phyloP scores from a whole-genome alignment of 2,888 invertebrate species.

The Epicampocera succincta region DNA sequence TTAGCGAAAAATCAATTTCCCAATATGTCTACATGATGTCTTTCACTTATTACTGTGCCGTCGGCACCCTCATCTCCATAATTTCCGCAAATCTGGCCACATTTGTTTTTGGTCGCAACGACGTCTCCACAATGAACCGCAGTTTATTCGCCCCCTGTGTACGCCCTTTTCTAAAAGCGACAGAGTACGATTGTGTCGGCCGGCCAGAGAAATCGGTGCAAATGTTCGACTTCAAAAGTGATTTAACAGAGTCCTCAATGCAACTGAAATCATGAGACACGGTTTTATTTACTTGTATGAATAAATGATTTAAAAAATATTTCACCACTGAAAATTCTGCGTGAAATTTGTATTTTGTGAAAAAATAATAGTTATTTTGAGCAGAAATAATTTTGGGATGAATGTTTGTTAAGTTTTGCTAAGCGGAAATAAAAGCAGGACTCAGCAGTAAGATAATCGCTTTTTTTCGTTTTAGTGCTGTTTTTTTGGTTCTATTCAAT shows the following conservation, averaged over 20 bases:
- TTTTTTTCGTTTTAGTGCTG: no score
- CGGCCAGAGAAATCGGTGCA: slow-evolving; percentile 72
- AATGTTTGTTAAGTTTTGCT: no score
- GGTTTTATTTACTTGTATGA: background rate
- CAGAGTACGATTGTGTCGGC: slow-evolving; percentile 74
- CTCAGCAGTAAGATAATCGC: no score
- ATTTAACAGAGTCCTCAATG: slow-evolving; percentile 32
- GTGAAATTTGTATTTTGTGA: no score
- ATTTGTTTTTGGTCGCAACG: slow-evolving; percentile 82
- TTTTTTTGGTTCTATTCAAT: no score
- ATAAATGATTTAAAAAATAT: no score
- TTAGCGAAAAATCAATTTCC: slow-evolving; percentile 71
- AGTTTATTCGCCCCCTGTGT: slow-evolving; percentile 86
- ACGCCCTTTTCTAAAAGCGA: slow-evolving; percentile 81
- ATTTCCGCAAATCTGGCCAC: slow-evolving; percentile 84
- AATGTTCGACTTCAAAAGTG: slow-evolving; percentile 70
- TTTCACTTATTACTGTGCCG: slow-evolving; percentile 87
- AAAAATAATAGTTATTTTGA: no score
- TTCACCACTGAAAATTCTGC: background rate
- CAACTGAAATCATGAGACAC: slow-evolving; percentile 26
- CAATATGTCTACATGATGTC: slow-evolving; percentile 84
- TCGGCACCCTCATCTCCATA: slow-evolving; percentile 85
- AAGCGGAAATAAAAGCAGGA: no score
- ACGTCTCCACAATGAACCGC: slow-evolving; percentile 84
- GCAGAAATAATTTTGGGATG: no score